Percentiles rank a stretch among this genome's conserved stretches.
Evolutionary conservation across 2,113 vertebrate genomes (phyloP).

Genomic region (Setophaga kirtlandii): DNA sequence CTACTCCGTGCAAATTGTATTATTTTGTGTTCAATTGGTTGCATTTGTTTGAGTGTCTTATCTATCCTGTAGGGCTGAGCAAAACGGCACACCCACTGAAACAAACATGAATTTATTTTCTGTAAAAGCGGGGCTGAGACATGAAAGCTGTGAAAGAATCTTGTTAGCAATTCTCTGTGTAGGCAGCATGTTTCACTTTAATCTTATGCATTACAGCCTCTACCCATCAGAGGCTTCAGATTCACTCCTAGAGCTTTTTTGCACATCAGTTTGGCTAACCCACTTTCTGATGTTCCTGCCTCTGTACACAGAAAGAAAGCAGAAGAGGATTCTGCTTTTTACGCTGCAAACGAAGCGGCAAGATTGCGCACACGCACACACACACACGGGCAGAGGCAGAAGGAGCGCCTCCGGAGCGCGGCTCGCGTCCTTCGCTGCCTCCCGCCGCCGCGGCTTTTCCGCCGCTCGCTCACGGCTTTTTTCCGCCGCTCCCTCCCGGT

Average conservation of each 20-base stretch:
- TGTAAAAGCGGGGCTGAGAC: constrained; percentile 22
- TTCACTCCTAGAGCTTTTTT: background rate
- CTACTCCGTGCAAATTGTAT: background rate
- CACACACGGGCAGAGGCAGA: background rate
- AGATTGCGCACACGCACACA: background rate
- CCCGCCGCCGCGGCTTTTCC: background rate
- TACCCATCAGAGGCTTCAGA: background rate
- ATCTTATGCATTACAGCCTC: constrained; percentile 16
- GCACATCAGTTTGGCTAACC: constrained; percentile 43
- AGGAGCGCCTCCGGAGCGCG: background rate
- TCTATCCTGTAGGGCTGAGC: background rate
- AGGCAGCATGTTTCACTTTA: constrained; percentile 56
- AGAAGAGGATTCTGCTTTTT: background rate
- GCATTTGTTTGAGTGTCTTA: background rate
- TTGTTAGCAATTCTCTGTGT: constrained; percentile 36
- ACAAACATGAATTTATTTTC: constrained; percentile 45
- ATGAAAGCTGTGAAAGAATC: constrained; percentile 32
- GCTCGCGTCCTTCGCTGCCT: background rate
- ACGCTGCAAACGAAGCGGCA: background rate
- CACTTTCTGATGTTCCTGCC: constrained; percentile 7
- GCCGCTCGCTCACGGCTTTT: background rate
- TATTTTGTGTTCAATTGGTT: background rate
- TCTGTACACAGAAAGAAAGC: background rate
- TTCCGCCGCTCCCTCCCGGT: background rate
- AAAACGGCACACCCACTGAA: background rate